Percentiles rank a stretch among this genome's conserved stretches.
Evolutionary conservation across 2,888 invertebrate genomes (phyloP).

Genomic region (Meteorus cinctellus): DNA sequence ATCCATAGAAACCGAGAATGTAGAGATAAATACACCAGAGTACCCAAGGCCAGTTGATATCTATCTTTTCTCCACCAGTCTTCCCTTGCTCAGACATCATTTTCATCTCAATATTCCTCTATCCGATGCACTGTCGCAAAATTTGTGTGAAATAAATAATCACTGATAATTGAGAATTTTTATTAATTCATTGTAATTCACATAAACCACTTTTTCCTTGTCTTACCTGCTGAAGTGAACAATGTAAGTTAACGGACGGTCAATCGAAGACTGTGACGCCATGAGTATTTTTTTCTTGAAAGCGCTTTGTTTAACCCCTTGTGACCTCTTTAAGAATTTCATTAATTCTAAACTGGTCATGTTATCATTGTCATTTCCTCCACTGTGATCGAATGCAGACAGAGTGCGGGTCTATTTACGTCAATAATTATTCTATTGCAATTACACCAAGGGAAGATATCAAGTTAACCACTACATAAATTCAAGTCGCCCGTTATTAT

Average conservation of each 20-base stretch:
- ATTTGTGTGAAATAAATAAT: background rate
- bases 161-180: slow-evolving; percentile 26
- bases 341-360: slow-evolving; percentile 56
- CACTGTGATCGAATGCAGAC: slow-evolving; percentile 15
- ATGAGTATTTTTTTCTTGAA: slow-evolving; percentile 40
- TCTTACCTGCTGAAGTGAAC: slow-evolving; percentile 40
- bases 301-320: slow-evolving; percentile 60
- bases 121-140: background rate
- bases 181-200: background rate
- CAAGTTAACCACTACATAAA: background rate
- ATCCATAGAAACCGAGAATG: slow-evolving; percentile 80
- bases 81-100: slow-evolving; percentile 51
- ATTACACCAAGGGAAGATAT: background rate
- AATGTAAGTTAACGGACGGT: slow-evolving; percentile 41
- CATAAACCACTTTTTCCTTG: background rate
- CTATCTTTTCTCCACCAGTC: slow-evolving; percentile 72
- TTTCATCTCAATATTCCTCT: background rate
- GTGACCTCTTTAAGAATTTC: slow-evolving; percentile 62
- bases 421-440: background rate
- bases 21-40: slow-evolving; percentile 85
- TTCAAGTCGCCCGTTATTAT: no score
- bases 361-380: slow-evolving; percentile 69
- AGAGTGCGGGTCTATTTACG: background rate
- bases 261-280: slow-evolving; percentile 44
- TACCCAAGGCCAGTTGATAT: slow-evolving; percentile 83